These are phyloP conservation scores for Epsilonema sp. DNA, from an alignment of 2,888 invertebrate genomes.

Conservation along the genomic window DNA sequence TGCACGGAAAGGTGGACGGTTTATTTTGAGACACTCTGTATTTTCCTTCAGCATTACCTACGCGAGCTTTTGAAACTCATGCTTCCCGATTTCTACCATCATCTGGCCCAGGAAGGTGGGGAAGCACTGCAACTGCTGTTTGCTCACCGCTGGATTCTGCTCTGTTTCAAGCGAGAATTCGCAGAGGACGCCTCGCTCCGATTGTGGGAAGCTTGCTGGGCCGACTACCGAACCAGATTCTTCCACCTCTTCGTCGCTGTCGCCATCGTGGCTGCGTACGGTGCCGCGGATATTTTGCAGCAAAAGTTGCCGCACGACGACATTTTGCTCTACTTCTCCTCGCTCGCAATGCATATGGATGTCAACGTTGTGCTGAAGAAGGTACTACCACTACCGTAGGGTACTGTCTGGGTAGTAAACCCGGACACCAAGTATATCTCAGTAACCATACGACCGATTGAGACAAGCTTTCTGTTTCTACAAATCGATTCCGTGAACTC, in stretches of 20 bases:
- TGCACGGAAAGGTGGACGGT: too few species aligned
- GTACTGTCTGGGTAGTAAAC: too few species aligned
- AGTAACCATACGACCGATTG: too few species aligned
- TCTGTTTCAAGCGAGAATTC: slow-evolving; percentile 72
- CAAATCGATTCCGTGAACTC: too few species aligned
- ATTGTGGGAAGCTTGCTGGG: slow-evolving; percentile 93
- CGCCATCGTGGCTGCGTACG: slow-evolving; percentile 72
- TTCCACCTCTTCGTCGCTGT: slow-evolving; percentile 84
- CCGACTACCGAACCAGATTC: slow-evolving; percentile 81
- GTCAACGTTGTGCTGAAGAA: slow-evolving; percentile 69
- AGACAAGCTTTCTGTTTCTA: too few species aligned
- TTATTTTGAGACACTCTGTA: too few species aligned
- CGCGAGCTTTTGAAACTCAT: slow-evolving; percentile 67
- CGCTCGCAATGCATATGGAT: slow-evolving; percentile 91
- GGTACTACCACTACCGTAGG: too few species aligned
- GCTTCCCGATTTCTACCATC: slow-evolving; percentile 70
- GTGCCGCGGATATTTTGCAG: slow-evolving; percentile 60
- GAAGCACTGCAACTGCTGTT: slow-evolving; percentile 76
- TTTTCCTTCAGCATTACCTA: slow-evolving; percentile 51
- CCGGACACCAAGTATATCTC: too few species aligned
- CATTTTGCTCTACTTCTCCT: slow-evolving; percentile 81
- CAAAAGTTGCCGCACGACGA: slow-evolving; percentile 79
- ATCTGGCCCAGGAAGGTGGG: slow-evolving; percentile 43
- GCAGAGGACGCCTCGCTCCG: slow-evolving; percentile 63
- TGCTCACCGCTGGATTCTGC: slow-evolving; percentile 79